Evolutionary conservation across 2,113 vertebrate genomes (phyloP), one percentile per base, ranked within the genome.

Genomic region (Apaloderma vittatum): DNA sequence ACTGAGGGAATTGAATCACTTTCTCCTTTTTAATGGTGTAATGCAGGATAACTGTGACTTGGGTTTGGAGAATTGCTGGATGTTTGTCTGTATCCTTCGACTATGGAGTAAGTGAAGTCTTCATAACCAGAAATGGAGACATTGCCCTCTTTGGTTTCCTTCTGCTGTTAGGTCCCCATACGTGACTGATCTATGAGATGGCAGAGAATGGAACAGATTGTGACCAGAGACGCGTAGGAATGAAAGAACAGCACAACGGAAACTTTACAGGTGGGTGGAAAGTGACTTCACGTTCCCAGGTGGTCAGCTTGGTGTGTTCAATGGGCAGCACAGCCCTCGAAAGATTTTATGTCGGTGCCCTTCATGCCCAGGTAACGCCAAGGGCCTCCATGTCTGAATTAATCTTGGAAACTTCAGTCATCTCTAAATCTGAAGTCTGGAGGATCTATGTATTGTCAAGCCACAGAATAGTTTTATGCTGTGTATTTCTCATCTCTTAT

Each of bases 241-340:
- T 98, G 97, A 99, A 99, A 98, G 99, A 99, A 74, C 99, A 98
- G 95, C 99, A 99, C 94, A 99, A 99, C 96, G 99, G 99, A 24
- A 99, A 79, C 91, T 98, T 99, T 73, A 97, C 98, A 99, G 99
- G 99, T 99, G 88, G 49, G 98, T 83, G 36, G 43, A n/a, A 45
- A 27, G 45, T 4, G 16, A 2, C 29, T 51, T 23, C 0, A 16
- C 70, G 62, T 24, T 82, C 74, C 92, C 95, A 74, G 59, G 77
- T 55, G 80, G 12, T 79, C 74, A 20, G 2, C 40, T 43, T 6
- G 45, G 27, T 36, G 9, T 62, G 66, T 6, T 1, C 77, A 52
- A 6, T 12, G n/a, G 26, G 37, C 82, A 40, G 57, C 37, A 4
- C 32, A 7, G 1, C 3, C 6, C 3, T 16, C 49, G 5, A 8